Base-by-base conservation (phyloP, 2,113 vertebrate genomes). In the Chinchilla lanigera region DNA sequence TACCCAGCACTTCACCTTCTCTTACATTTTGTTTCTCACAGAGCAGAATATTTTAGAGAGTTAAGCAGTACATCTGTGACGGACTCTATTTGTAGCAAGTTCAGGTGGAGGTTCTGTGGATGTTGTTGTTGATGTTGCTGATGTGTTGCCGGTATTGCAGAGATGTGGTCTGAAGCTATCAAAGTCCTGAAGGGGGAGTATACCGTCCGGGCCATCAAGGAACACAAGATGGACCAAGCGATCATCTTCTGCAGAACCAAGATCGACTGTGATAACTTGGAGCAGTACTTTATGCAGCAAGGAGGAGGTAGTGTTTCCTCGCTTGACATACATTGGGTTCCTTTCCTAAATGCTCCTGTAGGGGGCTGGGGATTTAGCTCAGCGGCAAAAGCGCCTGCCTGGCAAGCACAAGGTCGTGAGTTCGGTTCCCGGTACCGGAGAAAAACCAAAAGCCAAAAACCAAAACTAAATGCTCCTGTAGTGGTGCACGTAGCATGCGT, bases 211-310 rank as follows among this genome's bases (percentile, higher is more conserved):
- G 99, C 99, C 83, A 99, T 99, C 96, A 99, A 99, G 97, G 99
- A 99, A 63, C 99, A 99, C 98, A 99, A 99, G 98, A 99, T 99
- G 99, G 99, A 99, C 97, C 99, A 99, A 98, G 99, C 99, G 73
- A 99, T 99, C 96, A 97, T 99, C 97, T 99, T 99, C 99, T 99
- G 99, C 97, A 99, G 99, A 95, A 99, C 99, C 93, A 99, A 99
- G 98, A 99, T 99, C 17, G 99, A 99, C 98, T 99, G 99, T 91
- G 99, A 99, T 98, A 99, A 99, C 98, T 98, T 99, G 99, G 99
- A 99, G 95, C 99, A 99, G 89, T 99, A 99, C 97, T 99, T 99
- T n/a, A 99, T 99, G 89, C 99, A 99, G 14, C 99, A 99, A 93
- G 99, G 99, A 3, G 99, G 99, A 99, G 99, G 99, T 99, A 98